These are phyloP conservation scores for Strix occidentalis DNA, from an alignment of 2,797 vertebrate genomes.

Conservation along the genomic window DNA sequence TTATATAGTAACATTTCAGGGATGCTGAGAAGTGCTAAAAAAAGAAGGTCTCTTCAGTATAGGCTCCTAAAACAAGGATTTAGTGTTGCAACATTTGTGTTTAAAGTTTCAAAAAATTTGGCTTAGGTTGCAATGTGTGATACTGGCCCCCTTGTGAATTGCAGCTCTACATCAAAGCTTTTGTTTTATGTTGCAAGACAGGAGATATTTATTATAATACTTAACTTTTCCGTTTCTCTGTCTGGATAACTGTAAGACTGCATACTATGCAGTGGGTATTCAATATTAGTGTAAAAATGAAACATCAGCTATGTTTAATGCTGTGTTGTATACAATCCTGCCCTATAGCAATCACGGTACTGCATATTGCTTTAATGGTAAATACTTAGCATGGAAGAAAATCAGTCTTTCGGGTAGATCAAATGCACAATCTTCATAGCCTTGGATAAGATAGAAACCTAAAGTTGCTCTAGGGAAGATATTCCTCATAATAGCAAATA, in stretches of 20 bases:
- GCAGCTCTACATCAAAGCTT: conserved; percentile 63
- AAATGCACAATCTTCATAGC: conserved; percentile 63
- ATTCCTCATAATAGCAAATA: conserved; percentile 65
- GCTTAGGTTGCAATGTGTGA: conserved; percentile 58
- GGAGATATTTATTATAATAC: conserved; percentile 61
- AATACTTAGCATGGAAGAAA: conserved; percentile 66
- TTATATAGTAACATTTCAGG: conserved; percentile 1
- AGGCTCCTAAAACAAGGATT: conserved; percentile 29
- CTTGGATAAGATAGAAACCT: conserved; percentile 52
- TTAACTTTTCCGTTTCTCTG: conserved; percentile 56
- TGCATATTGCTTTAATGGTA: conserved; percentile 51
- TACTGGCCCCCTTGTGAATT: conserved; percentile 49
- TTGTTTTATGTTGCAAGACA: conserved; percentile 65
- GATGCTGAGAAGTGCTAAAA: conserved; percentile 44
- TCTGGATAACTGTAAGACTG: conserved; percentile 46
- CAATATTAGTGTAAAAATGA: conserved; percentile 59
- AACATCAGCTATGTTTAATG: conserved; percentile 66
- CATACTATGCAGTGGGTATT: conserved; percentile 14
- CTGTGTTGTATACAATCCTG: conserved; percentile 60
- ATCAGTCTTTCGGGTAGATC: conserved; percentile 60
- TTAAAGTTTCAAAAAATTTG: conserved; percentile 55
- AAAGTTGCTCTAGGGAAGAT: conserved; percentile 63
- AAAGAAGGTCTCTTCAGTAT: not conserved
- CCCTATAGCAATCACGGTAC: conserved; percentile 39
- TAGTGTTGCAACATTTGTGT: conserved; percentile 47